Base-by-base conservation (phyloP, 2,888 invertebrate genomes). In the Scaptomyza cyrtandrae region DNA sequence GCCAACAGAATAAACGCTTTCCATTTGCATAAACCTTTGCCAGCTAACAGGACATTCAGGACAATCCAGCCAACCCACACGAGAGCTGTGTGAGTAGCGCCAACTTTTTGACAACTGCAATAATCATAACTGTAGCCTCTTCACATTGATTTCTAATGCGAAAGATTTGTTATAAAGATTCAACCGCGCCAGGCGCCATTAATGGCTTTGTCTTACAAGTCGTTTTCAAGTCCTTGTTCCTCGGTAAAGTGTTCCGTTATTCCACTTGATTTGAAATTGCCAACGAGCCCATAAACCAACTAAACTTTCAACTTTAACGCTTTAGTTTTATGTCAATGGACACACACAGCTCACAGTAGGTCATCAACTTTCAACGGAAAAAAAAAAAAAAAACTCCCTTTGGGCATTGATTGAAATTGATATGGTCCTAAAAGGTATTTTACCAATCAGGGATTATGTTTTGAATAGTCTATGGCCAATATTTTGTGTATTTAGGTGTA, bases 71-170 rank as follows among this genome's bases (percentile, higher is more conserved):
- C 43, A 19, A 19, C 29, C 29, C 16, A 41, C 52, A 57, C 37
- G 39, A 33, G 45, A 27, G 9, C 29, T 7, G 24, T 24, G 55
- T 46, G 50, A 70, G 50, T 44, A 16, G 44, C 52, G 59, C 43
- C 59, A 82, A 84, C 68, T 84, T 84, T 78, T 75, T 55, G 61
- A 77, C 87, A 87, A 87, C 87, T 84, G 83, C 88, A 84, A 84
- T 84, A 84, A 84, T 87, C 87, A 84, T 84, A 84, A 87, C 86
- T 87, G 83, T 86, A 87, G 73, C 54, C 16, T 2, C 66, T 72
- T 64, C 57, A 77, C 83, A 87, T 83, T 87, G 83, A 83, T 83
- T 83, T 82, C 80, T 76, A 77, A 75, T 75, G 79, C 69, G n/a
- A 60, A 41, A 84, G 76, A 86, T 86, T 81, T 81, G 69, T 71